Percentiles rank a stretch among this genome's conserved stretches.
These are phyloP conservation scores for Gobio gobio DNA, from an alignment of 2,113 vertebrate genomes.

Conservation along the genomic window DNA sequence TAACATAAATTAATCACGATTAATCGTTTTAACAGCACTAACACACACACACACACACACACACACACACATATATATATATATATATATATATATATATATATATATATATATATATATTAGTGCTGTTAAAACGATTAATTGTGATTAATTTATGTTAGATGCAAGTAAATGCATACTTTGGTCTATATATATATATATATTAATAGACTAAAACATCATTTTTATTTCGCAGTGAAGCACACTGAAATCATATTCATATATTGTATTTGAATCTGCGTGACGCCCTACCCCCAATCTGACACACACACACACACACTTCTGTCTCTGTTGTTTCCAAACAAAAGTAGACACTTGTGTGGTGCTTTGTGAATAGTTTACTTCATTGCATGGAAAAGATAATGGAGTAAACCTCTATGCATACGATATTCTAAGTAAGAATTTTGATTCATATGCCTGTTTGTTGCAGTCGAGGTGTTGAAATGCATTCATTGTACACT, in stretches of 20 bases:
- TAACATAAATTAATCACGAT: no score
- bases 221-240: not conserved
- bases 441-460: not conserved
- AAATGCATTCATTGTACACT: conserved; percentile 45
- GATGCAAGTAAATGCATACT: no score
- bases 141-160: no score
- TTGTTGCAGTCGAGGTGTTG: no score
- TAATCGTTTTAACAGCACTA: no score
- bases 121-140: no score
- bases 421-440: not conserved
- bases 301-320: not conserved
- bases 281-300: conserved; percentile 42
- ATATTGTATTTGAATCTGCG: not conserved
- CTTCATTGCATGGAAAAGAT: not conserved
- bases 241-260: not conserved
- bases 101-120: no score
- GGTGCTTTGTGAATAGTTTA: conserved; percentile 44
- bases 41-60: no score
- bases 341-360: conserved; percentile 47
- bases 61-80: no score
- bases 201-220: not conserved
- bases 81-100: no score
- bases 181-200: no score
- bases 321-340: conserved; percentile 33
- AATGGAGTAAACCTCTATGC: not conserved